Evolutionary conservation across 2,113 vertebrate genomes (phyloP), one percentile per base, ranked within the genome.

Genomic region (Todiramphus saurophagus): DNA sequence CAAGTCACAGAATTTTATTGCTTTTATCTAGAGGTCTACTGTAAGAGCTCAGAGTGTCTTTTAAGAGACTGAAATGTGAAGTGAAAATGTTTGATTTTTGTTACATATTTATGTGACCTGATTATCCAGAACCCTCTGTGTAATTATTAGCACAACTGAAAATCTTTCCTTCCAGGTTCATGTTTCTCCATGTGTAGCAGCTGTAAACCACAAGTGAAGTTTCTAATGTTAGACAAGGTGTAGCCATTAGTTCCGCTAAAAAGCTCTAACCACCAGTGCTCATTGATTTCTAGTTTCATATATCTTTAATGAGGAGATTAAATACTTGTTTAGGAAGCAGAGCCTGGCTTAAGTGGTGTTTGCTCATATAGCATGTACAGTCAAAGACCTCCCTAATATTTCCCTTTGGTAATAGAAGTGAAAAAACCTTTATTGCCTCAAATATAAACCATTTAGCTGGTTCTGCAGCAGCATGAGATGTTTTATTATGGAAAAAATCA

Each of bases 261-360:
- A 98, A 98, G 98, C 98, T 98, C 98, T 98, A 98, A 98, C 98
- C 98, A 98, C 97, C 94, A 97, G 98, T 95, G 97, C 93, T 96
- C 98, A 99, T 99, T 99, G 99, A 99, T 99, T 99, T 98, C 97
- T 98, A 98, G 98, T 98, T 99, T 99, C 99, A 99, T 99, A 99
- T 99, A 99, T 99, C 98, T 99, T 99, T 99, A 99, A 99, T 99
- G 99, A 99, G 98, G 98, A 99, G 98, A 99, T 99, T 99, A 99
- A 99, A 99, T 99, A 99, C 99, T 98, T 99, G 98, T 99, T 99
- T 99, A 99, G 99, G 98, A 99, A 99, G 98, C 98, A 98, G 97
- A 98, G 97, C 95, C 98, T 97, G 95, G 97, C 98, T 99, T 98
- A 98, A 99, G 98, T 99, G 98, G 97, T 97, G 97, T 98, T 98